Conservation (phyloP, 2,797 vertebrate genomes). For the Notamacropus eugenii region DNA sequence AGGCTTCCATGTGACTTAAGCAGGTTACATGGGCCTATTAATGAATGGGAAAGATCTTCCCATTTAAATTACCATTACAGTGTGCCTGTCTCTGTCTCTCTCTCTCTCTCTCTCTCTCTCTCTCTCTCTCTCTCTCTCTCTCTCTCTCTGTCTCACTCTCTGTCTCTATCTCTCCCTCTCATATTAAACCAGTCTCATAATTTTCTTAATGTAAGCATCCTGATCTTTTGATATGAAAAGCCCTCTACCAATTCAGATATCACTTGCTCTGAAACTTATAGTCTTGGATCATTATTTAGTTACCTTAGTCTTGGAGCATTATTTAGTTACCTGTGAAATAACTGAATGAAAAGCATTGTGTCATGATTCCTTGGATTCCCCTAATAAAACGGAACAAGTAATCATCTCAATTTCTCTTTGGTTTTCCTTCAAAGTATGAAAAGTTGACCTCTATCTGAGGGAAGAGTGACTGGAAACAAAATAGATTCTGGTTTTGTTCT, state of each 20-base stretch:
- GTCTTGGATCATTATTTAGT: neutral
- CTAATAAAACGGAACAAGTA: neutral
- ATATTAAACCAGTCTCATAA: neutral
- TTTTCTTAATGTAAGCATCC: neutral
- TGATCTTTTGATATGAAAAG: neutral
- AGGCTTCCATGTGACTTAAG: too few species aligned
- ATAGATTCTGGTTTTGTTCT: neutral
- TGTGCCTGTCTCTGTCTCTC: too few species aligned
- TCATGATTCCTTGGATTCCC: neutral
- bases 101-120: neutral
- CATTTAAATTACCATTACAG: too few species aligned
- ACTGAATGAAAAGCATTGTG: neutral
- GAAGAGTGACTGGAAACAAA: accelerated
- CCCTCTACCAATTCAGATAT: neutral
- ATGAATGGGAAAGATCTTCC: too few species aligned
- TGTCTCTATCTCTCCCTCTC: too few species aligned
- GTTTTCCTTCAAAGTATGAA: neutral
- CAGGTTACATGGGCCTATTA: too few species aligned
- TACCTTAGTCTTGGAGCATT: too few species aligned
- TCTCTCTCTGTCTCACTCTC: neutral
- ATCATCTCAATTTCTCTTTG: neutral
- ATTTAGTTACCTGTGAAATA: neutral
- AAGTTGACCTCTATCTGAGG: neutral
- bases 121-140: too few species aligned
- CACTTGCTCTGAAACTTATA: neutral